Evolutionary conservation across 2,113 vertebrate species (phyloP), one percentile per base, ranked within the genome.

Genomic region (Carollia perspicillata): DNA sequence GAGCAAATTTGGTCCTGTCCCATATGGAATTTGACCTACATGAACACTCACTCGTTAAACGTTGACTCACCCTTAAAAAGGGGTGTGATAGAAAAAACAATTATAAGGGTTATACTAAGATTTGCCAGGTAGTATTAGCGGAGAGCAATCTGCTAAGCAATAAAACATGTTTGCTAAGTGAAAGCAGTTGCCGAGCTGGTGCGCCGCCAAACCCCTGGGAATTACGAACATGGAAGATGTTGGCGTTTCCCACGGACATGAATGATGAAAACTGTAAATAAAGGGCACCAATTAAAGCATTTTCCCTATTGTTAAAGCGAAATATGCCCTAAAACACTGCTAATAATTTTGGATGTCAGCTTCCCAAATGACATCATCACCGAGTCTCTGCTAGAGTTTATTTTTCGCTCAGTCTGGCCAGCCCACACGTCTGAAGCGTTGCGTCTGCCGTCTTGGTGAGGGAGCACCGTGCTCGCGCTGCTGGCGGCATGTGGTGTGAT

Each of bases 231-330:
- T 8, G 10, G 81, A 89, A 90, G 80, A 89, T 14, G 55, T 33
- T 80, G 17, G 42, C 87, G 95, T 79, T 85, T 88, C 89, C 78
- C 47, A 69, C 28, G 26, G 60, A 44, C 58, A 23, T 58, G 72
- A 96, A 93, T 58, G 85, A 85, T 3, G 18, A 93, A 84, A 95
- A 86, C 14, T 60, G 26, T 86, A 97, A 97, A 66, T 93, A 93
- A 90, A 75, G 66, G 35, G 51, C 23, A 96, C 47, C 69, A 58
- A 68, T 88, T 85, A 96, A 94, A 93, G 68, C 60, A 83, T 60
- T 92, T 90, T 83, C 35, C n/a, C 42, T 93, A 83, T 30, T 40
- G 30, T 72, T 81, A 86, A 95, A 83, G n/a, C 58, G 80, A 86
- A 84, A 91, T 69, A 94, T 83, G n/a, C 72, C 60, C 69, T 37